Conservation (phyloP, 2,888 invertebrate genomes). For the Eristalinus aeneus region DNA sequence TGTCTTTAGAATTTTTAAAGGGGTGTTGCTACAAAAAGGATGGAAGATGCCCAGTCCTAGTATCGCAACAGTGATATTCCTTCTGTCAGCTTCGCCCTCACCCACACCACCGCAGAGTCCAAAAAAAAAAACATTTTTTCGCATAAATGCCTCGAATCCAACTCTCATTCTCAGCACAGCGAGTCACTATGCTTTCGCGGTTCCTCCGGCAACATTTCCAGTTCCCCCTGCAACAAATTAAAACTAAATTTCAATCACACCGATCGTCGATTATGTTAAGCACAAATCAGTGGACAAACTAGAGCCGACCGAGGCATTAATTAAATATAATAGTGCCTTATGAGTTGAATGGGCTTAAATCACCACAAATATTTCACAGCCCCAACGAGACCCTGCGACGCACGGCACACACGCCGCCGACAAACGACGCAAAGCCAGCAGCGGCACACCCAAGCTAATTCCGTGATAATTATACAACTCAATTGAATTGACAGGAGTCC, state of each 20-base stretch:
- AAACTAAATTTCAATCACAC: neutral
- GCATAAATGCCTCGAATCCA: too few species aligned
- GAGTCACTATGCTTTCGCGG: too few species aligned
- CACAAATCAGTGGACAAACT: neutral
- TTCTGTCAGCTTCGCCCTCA: too few species aligned
- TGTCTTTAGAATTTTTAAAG: too few species aligned
- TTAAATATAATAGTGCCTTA: neutral
- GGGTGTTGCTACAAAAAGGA: too few species aligned
- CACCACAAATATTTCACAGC: neutral
- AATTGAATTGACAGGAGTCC: constrained; percentile 7
- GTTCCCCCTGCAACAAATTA: neutral
- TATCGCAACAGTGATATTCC: too few species aligned
- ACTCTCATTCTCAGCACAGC: too few species aligned
- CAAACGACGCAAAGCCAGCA: neutral
- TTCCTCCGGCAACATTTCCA: neutral
- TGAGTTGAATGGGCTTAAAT: neutral
- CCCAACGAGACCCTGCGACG: neutral
- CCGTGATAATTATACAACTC: constrained; percentile 10
- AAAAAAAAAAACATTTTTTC: too few species aligned
- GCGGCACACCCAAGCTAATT: neutral
- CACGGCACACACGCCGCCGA: neutral
- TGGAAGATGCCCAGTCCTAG: too few species aligned
- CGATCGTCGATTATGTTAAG: neutral
- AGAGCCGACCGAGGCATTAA: neutral
- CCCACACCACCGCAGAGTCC: too few species aligned